Evolutionary conservation across 2,888 invertebrate species (phyloP).

Genomic region (Catocala fraxini): DNA sequence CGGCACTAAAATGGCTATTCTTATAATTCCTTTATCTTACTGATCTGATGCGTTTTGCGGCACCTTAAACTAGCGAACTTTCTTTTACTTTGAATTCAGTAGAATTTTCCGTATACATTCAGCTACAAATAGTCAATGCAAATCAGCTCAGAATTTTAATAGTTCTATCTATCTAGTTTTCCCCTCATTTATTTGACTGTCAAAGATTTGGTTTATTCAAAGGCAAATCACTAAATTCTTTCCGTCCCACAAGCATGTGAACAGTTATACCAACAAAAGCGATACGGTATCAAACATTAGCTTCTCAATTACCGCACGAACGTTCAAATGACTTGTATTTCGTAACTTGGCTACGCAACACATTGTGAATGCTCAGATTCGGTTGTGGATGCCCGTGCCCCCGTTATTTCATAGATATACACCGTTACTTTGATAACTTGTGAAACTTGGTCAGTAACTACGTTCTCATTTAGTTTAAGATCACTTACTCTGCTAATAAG

Average conservation of each 20-base stretch:
- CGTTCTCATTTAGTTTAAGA: constrained; percentile 49
- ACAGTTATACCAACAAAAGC: constrained; percentile 48
- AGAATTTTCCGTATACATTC: too few relatives aligned
- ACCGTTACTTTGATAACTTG: constrained; percentile 63
- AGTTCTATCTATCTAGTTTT: not conserved
- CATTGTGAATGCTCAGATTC: constrained; percentile 57
- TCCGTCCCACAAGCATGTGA: constrained; percentile 24
- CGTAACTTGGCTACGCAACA: constrained; percentile 53
- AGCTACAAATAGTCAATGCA: too few relatives aligned
- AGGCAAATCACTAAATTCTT: constrained; percentile 21
- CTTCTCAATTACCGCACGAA: constrained; percentile 49
- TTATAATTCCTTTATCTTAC: not conserved
- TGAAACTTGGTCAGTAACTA: constrained; percentile 57
- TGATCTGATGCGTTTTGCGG: too few relatives aligned
- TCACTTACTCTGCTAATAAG: constrained; percentile 36
- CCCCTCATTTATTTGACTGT: constrained; percentile 5
- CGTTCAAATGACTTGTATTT: constrained; percentile 55
- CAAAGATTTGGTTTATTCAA: constrained; percentile 16
- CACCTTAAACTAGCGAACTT: too few relatives aligned
- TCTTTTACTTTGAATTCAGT: too few relatives aligned
- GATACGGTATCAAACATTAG: constrained; percentile 47
- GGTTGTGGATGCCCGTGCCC: constrained; percentile 55
- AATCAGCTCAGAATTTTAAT: not conserved
- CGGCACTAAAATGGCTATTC: too few relatives aligned
- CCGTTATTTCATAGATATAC: constrained; percentile 65